phyloP scores from a whole-genome alignment of 2,888 invertebrate species.

The Bhutanitis thaidina region DNA sequence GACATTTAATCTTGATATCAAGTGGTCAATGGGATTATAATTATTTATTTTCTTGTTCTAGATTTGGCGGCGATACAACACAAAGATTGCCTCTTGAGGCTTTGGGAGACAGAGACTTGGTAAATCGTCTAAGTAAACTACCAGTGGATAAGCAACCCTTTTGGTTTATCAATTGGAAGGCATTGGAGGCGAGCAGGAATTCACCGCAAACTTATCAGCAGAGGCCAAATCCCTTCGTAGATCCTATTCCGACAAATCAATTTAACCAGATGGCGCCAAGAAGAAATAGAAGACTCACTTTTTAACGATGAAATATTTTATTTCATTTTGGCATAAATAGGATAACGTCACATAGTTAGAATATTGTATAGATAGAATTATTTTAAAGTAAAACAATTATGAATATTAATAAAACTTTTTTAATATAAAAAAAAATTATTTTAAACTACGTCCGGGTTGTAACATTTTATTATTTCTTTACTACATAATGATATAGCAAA shows the following conservation, averaged over 20 bases:
- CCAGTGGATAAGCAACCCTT: slow-evolving; percentile 82
- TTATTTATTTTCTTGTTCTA: slow-evolving; percentile 1
- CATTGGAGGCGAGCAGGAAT: slow-evolving; percentile 75
- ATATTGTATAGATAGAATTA: no score
- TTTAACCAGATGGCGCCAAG: background rate
- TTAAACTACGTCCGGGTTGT: no score
- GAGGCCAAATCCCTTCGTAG: slow-evolving; percentile 35
- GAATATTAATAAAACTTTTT: no score
- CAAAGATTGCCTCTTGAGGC: slow-evolving; percentile 8
- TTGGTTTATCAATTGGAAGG: slow-evolving; percentile 82
- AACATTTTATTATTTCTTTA: no score
- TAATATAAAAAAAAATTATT: no score
- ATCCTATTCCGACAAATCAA: background rate
- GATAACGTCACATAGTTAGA: no score
- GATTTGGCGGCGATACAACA: slow-evolving; percentile 9
- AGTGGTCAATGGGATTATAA: no score
- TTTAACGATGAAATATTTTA: no score
- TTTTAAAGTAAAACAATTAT: no score
- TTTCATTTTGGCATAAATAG: no score
- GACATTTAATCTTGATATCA: no score
- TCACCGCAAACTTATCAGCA: slow-evolving; percentile 44
- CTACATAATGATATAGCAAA: no score
- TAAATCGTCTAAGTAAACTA: slow-evolving; percentile 77
- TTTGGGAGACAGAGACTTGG: slow-evolving; percentile 73
- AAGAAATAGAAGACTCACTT: background rate